Evolutionary conservation across 1,140 invertebrate genomes (phyloP).

Genomic region (Saxidomus purpurata): DNA sequence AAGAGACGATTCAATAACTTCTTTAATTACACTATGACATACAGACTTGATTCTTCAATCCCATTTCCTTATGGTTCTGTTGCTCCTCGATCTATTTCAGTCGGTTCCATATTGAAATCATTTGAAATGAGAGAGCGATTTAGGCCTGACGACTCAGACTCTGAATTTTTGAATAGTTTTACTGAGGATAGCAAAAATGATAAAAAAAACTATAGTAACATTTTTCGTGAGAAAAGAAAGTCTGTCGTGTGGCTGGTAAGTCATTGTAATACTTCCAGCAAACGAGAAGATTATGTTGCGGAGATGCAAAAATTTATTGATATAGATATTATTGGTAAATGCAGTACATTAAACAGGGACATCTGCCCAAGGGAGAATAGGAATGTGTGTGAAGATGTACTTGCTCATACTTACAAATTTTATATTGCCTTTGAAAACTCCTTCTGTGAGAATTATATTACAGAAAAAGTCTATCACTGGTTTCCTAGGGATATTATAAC

Average conservation of each 20-base stretch:
- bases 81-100: neutral
- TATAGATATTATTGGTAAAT: slow-evolving; percentile 2
- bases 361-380: neutral
- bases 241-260: neutral
- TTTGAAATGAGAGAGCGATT: neutral
- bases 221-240: neutral
- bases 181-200: neutral
- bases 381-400: neutral
- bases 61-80: neutral
- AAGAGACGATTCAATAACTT: neutral
- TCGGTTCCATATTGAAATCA: neutral
- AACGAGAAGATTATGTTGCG: neutral
- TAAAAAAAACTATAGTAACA: neutral
- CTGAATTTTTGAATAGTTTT: neutral
- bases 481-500: slow-evolving; percentile 18
- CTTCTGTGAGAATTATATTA: slow-evolving; percentile 98
- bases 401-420: neutral
- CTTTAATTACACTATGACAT: slow-evolving; percentile 29
- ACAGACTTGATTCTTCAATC: slow-evolving; percentile 8
- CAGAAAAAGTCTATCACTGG: slow-evolving; percentile 95
- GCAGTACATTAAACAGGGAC: neutral
- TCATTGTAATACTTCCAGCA: slow-evolving; percentile 9
- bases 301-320: neutral
- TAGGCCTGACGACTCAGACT: no score
- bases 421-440: slow-evolving; percentile 90